Conservation (phyloP, 2,113 vertebrate genomes). For the Psophia crepitans region DNA sequence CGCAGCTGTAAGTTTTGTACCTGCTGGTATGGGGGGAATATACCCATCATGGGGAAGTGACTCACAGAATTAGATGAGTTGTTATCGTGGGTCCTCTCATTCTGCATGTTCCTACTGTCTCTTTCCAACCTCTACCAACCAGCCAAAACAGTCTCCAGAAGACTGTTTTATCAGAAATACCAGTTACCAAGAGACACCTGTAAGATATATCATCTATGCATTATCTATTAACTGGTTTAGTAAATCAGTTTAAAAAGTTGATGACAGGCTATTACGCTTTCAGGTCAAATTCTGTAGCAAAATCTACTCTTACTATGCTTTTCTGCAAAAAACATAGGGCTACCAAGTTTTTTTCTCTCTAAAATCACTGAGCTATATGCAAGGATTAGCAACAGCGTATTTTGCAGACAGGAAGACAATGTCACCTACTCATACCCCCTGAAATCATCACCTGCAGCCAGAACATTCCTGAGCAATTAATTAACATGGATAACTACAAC, state of each 20-base stretch:
- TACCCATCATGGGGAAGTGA: neutral
- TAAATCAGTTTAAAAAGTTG: neutral
- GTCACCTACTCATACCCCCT: neutral
- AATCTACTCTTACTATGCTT: neutral
- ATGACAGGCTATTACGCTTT: neutral
- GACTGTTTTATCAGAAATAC: neutral
- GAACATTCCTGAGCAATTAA: neutral
- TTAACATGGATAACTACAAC: neutral
- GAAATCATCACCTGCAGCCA: neutral
- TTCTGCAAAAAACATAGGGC: neutral
- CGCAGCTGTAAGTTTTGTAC: neutral
- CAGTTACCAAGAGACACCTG: neutral
- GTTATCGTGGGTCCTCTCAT: neutral
- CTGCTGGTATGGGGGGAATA: neutral
- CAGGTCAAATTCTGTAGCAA: neutral
- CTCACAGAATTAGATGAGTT: neutral
- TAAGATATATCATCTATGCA: neutral
- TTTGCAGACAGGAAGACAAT: neutral
- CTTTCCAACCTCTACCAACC: neutral
- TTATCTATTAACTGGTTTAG: neutral
- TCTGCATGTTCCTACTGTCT: neutral
- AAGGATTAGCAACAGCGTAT: rapidly evolving
- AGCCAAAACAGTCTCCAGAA: neutral
- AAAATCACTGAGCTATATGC: neutral
- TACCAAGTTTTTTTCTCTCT: neutral